Evolutionary conservation across 2,797 vertebrate genomes (phyloP).

Genomic region (Linurgus olivaceus): DNA sequence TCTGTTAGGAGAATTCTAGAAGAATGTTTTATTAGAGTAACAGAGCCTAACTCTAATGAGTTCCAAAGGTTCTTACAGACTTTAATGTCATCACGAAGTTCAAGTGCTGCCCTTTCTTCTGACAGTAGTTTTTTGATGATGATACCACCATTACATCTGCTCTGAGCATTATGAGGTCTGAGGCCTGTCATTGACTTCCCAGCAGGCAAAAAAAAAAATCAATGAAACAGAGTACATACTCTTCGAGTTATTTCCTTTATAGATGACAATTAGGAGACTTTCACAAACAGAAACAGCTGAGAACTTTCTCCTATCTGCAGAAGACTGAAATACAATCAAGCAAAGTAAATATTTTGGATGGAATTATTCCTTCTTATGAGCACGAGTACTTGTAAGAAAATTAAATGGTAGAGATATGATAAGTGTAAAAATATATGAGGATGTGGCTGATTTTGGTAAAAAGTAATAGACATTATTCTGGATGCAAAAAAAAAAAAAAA

Average conservation of each 20-base stretch:
- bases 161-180: background rate
- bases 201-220: background rate
- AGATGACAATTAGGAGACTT: background rate
- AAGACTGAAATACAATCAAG: background rate
- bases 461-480: background rate
- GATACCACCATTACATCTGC: background rate
- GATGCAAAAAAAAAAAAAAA: background rate
- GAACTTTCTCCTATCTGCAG: background rate
- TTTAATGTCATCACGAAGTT: background rate
- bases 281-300: background rate
- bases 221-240: background rate
- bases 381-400: background rate
- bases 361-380: background rate
- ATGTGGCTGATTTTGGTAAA: background rate
- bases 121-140: background rate
- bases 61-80: background rate
- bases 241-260: background rate
- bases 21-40: background rate
- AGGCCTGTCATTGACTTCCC: background rate
- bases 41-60: background rate
- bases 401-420: background rate
- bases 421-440: background rate
- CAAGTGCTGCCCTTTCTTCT: background rate
- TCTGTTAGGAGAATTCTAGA: background rate
- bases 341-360: background rate